phyloP scores from a whole-genome alignment of 2,113 vertebrate genomes.

The Thamnophis sirtalis region DNA sequence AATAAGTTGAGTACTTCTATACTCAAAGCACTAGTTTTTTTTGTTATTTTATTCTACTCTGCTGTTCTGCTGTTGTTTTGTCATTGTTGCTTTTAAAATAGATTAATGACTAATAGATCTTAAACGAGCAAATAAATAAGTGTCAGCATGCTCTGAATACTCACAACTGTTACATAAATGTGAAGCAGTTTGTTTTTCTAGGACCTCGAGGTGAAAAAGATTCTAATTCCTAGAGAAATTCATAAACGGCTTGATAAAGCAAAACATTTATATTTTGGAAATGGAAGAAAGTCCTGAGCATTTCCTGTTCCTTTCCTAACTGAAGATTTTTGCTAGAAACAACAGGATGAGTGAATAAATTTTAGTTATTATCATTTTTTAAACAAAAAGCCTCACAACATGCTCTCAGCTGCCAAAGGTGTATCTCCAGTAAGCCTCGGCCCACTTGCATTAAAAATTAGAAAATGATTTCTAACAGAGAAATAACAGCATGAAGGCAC shows the following conservation, averaged over 20 bases:
- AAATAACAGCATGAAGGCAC: background rate
- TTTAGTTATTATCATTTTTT: background rate
- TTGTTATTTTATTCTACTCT: background rate
- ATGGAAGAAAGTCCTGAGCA: background rate
- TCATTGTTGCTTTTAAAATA: background rate
- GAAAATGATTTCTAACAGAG: conserved; percentile 9
- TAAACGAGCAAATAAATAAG: background rate
- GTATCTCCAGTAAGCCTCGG: background rate
- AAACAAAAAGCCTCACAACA: background rate
- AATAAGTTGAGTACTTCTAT: background rate
- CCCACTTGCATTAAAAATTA: conserved; percentile 34
- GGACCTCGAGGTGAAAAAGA: background rate
- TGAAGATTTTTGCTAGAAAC: background rate
- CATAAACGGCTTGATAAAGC: background rate
- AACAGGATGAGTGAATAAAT: background rate
- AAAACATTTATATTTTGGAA: background rate
- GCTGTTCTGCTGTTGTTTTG: background rate
- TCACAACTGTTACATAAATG: background rate
- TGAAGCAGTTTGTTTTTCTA: background rate
- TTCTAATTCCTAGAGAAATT: background rate
- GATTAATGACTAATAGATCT: background rate
- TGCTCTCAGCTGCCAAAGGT: background rate
- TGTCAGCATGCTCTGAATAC: background rate
- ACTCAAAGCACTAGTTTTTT: background rate
- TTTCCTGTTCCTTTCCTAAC: conserved; percentile 3